These are phyloP conservation scores for Dasypus novemcinctus DNA, from an alignment of 2,113 vertebrate genomes.

Conservation along the genomic window DNA sequence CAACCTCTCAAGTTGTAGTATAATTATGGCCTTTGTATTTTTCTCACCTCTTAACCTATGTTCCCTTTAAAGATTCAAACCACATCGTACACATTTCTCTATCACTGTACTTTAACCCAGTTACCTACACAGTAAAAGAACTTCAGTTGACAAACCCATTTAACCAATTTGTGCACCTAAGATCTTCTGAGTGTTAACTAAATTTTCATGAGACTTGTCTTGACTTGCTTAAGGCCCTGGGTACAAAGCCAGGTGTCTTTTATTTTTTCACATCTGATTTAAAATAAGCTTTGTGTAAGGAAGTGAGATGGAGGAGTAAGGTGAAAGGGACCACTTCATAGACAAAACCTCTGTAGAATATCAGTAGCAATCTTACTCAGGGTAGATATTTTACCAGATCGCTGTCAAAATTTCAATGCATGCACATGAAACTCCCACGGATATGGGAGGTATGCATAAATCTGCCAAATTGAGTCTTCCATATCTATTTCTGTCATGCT, in stretches of 20 bases:
- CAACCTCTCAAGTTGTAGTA: neutral
- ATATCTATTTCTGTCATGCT: neutral
- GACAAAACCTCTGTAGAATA: neutral
- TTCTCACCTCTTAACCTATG: neutral
- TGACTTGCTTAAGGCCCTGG: neutral
- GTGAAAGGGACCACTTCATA: neutral
- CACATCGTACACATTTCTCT: neutral
- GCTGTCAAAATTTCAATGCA: neutral
- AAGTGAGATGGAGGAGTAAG: neutral
- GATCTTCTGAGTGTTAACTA: neutral
- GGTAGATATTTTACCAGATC: neutral
- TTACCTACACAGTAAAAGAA: neutral
- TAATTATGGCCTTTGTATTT: neutral
- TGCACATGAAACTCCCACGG: neutral
- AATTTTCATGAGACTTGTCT: neutral
- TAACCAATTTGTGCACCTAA: neutral
- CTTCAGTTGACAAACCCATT: neutral
- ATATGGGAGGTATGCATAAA: neutral
- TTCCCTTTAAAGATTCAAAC: neutral
- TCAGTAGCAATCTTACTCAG: neutral
- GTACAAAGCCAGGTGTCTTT: neutral
- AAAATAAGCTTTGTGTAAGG: slow-evolving; percentile 38
- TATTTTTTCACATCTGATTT: neutral
- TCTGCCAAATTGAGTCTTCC: neutral
- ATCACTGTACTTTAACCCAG: neutral